Base-by-base conservation (phyloP, 37 sponge, comb jelly and placozoan genomes). In the Geodia barretti region DNA sequence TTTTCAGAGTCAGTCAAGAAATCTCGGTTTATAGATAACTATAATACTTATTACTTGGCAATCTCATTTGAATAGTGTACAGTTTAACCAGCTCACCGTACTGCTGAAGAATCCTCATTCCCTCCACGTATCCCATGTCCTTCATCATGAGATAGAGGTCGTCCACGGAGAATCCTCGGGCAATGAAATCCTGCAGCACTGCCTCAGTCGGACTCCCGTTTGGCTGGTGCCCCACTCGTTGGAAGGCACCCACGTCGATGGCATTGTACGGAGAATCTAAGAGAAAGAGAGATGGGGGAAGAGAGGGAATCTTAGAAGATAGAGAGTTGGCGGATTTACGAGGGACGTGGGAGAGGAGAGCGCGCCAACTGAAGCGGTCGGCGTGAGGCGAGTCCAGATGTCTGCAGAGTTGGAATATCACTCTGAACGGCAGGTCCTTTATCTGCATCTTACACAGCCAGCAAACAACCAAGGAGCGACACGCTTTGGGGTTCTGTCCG, bases 141-240 rank as follows among this genome's bases (percentile, higher is more conserved):
- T 42, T 33, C 26, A 89, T 74, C 64, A 84, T 83, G 34, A 36
- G 1, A 42, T 69, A 89, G 47, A 89, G 74, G 43, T 79, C 35
- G 68, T 84, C 80, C 29, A 77, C 77, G 0, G 84, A 77, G 39
- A 77, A 31, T 1, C 88, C 83, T 21, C 72, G 77, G 3, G 72
- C 36, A 21, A 77, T 77, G 70, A 88, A 77, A 31, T 88, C 88
- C 4, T 42, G 37, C 5, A 82, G 36, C 39, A 88, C 77, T 25
- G 80, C 79, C 33, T 87, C 72, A 9, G 88, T 66, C n/a, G 88
- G 73, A 58, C 82, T 87, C 33, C 81, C 75, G 60, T 70, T 38
- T 25, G 73, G 62, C 23, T 72, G 76, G 39, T 72, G 8, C n/a
- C 83, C 88, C 25, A n/a, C 47, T 5, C 71, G 72, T 9, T 59